These are phyloP conservation scores for Amphipoea lucens DNA, from an alignment of 2,888 invertebrate species.

Conservation along the genomic window DNA sequence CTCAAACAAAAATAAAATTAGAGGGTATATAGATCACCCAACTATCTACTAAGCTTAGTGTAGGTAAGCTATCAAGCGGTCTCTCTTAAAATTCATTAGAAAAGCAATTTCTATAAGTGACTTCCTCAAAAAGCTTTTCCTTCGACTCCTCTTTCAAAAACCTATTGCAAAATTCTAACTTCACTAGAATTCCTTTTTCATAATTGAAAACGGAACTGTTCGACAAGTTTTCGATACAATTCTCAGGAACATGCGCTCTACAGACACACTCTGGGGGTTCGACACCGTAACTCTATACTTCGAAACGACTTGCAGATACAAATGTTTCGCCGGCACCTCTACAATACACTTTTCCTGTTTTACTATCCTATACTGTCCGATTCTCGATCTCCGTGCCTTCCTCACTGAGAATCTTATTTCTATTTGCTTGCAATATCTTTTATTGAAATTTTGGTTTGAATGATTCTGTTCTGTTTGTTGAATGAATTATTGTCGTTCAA, in stretches of 20 bases:
- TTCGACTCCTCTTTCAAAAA: slow-evolving; percentile 1
- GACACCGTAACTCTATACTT: slow-evolving; percentile 64
- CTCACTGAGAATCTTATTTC: slow-evolving; percentile 62
- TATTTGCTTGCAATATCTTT: slow-evolving; percentile 65
- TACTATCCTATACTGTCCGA: slow-evolving; percentile 65
- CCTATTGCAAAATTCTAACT: slow-evolving; percentile 29
- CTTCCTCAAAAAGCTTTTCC: neutral
- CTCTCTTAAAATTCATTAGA: neutral
- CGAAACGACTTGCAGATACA: slow-evolving; percentile 63
- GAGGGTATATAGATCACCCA: neutral
- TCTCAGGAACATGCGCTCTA: slow-evolving; percentile 52
- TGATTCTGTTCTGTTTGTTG: slow-evolving; percentile 14
- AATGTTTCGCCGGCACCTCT: slow-evolving; percentile 61
- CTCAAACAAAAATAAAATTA: neutral
- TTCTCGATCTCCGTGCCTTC: slow-evolving; percentile 59
- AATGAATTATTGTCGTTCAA: slow-evolving; percentile 25
- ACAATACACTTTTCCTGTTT: slow-evolving; percentile 69
- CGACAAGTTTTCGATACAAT: slow-evolving; percentile 61
- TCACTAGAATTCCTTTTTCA: slow-evolving; percentile 39
- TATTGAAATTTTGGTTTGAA: slow-evolving; percentile 61
- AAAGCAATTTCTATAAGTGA: neutral
- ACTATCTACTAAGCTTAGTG: neutral
- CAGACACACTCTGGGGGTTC: slow-evolving; percentile 64
- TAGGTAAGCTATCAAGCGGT: neutral
- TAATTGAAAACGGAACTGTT: slow-evolving; percentile 60